These are phyloP conservation scores for Orbicella faveolata DNA, from an alignment of 64 coral and sea anemone species.

Conservation along the genomic window DNA sequence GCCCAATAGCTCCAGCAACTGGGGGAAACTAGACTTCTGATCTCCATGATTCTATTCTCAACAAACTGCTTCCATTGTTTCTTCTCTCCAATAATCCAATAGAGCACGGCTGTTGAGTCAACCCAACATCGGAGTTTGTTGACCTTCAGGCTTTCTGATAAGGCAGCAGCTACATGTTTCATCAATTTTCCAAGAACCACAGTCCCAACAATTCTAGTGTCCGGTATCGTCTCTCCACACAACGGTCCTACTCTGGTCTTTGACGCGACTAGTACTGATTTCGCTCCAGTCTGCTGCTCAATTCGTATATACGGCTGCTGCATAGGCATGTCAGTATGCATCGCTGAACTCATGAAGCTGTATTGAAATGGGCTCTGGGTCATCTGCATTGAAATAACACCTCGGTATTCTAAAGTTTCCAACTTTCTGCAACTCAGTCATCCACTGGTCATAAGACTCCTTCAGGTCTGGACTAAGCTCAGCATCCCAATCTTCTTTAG, in stretches of 20 bases:
- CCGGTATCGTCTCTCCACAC: neutral
- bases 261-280: conserved; percentile 21
- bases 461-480: neutral
- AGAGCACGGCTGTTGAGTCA: conserved; percentile 2
- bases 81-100: conserved; percentile 29
- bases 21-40: neutral
- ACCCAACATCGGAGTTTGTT: neutral
- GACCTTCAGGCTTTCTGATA: neutral
- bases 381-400: conserved; percentile 27
- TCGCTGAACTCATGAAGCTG: conserved; percentile 52
- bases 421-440: neutral
- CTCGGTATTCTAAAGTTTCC: neutral
- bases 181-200: neutral
- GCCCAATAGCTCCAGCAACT: conserved; percentile 18
- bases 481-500: conserved; percentile 18
- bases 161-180: neutral
- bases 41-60: conserved; percentile 3
- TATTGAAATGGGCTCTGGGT: neutral
- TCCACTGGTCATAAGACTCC: neutral
- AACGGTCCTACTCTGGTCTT: conserved; percentile 17
- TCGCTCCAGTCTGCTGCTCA: neutral
- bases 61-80: conserved; percentile 38
- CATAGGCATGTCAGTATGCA: conserved; percentile 28
- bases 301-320: conserved; percentile 26
- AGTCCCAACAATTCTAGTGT: neutral